Base-by-base conservation (phyloP, 1,140 invertebrate genomes). In the Drosophila setifemur region DNA sequence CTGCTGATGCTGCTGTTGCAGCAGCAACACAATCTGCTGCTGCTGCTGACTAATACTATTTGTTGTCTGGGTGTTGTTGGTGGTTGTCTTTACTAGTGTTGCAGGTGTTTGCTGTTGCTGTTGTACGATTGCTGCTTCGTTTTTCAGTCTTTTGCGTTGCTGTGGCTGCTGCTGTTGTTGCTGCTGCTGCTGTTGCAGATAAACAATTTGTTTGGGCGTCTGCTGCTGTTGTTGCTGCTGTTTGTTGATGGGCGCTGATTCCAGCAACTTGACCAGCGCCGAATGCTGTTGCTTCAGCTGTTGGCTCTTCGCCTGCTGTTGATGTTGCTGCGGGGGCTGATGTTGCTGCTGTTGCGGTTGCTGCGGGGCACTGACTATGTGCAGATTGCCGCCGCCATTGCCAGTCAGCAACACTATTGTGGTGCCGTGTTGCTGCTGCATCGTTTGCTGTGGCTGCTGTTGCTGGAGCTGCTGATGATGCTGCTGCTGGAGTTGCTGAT, bases 71-170 rank as follows among this genome's bases (percentile, higher is more conserved):
- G 57, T 78, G 49, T 70, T 77, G 69, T 61, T 86, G 77, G 67
- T 86, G 58, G 75, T 63, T 81, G 74, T 87, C 76, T 82, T 87
- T 82, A 77, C 82, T 87, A 82, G 18, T 71, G 73, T 82, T 87
- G 81, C 73, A 83, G 81, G 68, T 74, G 76, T 77, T 72, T 79
- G 67, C 48, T 63, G 72, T 49, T 73, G 77, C 57, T 72, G 77
- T 73, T 74, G 81, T 67, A 73, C 61, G 60, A 57, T 70, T 63
- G 52, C 45, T 73, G 75, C 70, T 54, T 85, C 82, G 52, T 86
- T 89, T 86, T 88, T 89, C 83, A 89, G 88, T 89, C 88, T 89
- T 88, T 86, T 88, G 58, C 76, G 88, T 89, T 88, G 79, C 78
- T 69, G 75, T 74, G 69, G 79, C 35, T 70, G 61, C 40, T 71